Percentiles rank a stretch among this genome's conserved stretches.
Evolutionary conservation across 2,113 vertebrate genomes (phyloP).

Genomic region (Tylochromis polylepis): DNA sequence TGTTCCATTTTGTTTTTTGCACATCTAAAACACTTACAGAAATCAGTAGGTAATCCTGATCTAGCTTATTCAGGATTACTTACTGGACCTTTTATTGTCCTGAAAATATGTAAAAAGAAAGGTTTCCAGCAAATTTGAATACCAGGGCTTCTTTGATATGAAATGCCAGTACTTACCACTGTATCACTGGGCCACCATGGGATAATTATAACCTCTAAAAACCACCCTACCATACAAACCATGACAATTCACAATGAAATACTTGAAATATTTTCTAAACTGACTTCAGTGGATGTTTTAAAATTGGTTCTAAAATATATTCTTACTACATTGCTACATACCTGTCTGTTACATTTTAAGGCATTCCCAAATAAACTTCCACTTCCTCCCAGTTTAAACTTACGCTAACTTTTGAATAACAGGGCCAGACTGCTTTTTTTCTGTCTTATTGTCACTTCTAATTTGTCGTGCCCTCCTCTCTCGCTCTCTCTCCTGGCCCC

Average conservation of each 20-base stretch:
- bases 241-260: background rate
- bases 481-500: conserved; percentile 18
- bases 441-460: conserved; percentile 55
- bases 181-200: background rate
- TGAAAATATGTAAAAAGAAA: background rate
- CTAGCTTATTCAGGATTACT: background rate
- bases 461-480: conserved; percentile 49
- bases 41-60: background rate
- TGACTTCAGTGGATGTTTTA: background rate
- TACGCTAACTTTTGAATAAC: conserved; percentile 11
- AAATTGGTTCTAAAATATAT: background rate
- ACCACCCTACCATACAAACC: background rate
- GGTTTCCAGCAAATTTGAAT: background rate
- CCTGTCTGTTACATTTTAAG: background rate
- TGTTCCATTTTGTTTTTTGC: background rate
- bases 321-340: background rate
- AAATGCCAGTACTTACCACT: background rate
- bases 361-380: background rate
- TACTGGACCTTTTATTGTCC: background rate
- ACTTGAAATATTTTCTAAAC: background rate
- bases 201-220: background rate
- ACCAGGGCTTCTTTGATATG: background rate
- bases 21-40: background rate
- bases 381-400: conserved; percentile 15
- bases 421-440: conserved; percentile 18